phyloP scores from a whole-genome alignment of 2,113 vertebrate species.

The Ceratotherium simum region DNA sequence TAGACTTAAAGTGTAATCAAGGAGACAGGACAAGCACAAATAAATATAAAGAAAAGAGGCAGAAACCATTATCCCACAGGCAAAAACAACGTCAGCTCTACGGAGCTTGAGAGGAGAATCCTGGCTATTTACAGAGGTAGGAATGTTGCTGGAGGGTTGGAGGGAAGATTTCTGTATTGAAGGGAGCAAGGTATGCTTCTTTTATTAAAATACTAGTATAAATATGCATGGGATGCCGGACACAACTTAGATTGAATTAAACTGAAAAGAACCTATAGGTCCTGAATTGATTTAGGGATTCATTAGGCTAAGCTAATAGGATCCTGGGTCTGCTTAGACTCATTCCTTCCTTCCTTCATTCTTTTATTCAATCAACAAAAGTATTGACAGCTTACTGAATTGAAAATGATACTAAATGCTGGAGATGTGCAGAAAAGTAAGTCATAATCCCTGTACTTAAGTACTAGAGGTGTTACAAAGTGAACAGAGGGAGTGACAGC shows the following conservation, averaged over 20 bases:
- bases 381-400: neutral
- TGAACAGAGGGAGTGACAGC: neutral
- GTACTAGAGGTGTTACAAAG: neutral
- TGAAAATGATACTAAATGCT: neutral
- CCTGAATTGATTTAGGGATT: conserved; percentile 27
- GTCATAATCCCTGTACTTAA: neutral
- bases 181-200: neutral
- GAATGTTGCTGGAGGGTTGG: neutral
- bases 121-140: neutral
- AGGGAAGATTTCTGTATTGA: neutral
- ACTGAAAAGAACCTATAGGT: neutral
- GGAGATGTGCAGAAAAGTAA: neutral
- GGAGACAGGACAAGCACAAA: conserved; percentile 58
- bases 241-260: neutral
- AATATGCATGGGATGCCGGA: neutral
- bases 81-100: neutral
- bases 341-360: neutral
- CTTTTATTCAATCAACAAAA: conserved; percentile 38
- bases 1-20: conserved; percentile 23
- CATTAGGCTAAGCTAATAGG: neutral
- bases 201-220: neutral
- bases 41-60: conserved; percentile 60
- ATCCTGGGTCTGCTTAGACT: neutral
- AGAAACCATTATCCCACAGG: neutral
- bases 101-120: neutral